Evolutionary conservation across 1,140 invertebrate genomes (phyloP).

Genomic region (Aphelenchoides besseyi): DNA sequence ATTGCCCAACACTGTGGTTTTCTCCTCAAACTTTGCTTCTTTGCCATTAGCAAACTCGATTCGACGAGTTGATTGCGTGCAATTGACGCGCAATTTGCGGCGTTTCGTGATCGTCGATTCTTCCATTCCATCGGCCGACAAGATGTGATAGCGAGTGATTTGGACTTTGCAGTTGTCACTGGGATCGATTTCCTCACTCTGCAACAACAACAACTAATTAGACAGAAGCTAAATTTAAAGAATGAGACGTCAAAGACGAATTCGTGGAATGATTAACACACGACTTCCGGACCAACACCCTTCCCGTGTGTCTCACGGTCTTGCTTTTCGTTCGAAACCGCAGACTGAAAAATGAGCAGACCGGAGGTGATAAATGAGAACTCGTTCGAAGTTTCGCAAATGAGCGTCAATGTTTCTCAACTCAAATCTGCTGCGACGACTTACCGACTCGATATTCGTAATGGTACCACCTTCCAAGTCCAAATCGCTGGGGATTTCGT

Average conservation of each 20-base stretch:
- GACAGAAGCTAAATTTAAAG: background rate
- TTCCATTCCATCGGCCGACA: conserved; percentile 50
- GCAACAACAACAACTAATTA: conserved; percentile 20
- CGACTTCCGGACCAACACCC: background rate
- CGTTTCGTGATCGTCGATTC: conserved; percentile 45
- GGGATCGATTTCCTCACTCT: conserved; percentile 52
- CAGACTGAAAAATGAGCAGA: background rate
- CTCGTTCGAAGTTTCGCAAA: background rate
- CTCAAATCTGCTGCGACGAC: conserved; percentile 3
- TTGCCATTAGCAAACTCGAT: conserved; percentile 49
- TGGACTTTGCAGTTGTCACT: conserved; percentile 54
- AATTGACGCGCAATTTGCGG: conserved; percentile 48
- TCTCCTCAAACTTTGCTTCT: conserved; percentile 47
- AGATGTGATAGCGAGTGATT: conserved; percentile 38
- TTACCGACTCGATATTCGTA: conserved; percentile 43
- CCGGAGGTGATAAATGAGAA: background rate
- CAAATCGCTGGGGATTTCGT: conserved; percentile 30
- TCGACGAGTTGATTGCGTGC: conserved; percentile 40
- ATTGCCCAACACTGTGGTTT: conserved; percentile 40
- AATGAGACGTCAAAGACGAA: background rate
- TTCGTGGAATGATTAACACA: background rate
- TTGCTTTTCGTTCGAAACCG: background rate
- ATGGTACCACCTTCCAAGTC: conserved; percentile 45
- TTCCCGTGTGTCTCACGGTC: background rate
- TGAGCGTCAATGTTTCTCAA: background rate